Evolutionary conservation across 2,888 invertebrate genomes (phyloP), one percentile per base, ranked within the genome.

Genomic region (Diplazon laetatorius): DNA sequence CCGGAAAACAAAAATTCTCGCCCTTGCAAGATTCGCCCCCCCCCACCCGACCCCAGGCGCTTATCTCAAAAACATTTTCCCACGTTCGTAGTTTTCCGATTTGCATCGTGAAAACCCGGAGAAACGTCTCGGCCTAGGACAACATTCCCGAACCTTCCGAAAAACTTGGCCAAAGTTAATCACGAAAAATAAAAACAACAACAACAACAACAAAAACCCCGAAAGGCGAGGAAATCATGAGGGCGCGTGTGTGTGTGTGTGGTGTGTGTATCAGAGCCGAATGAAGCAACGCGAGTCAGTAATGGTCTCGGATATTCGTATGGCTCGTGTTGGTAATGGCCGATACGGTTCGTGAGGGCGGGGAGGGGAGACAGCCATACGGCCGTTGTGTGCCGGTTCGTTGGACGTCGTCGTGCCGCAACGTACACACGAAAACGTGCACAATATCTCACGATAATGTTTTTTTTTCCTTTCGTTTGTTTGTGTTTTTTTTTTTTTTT

Each of bases 381-480:
- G n/a, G n/a, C n/a, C n/a, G n/a, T n/a, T n/a, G 30, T 63, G 55
- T 74, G 59, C 35, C 48, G 63, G 66, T 22, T 52, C 65, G 59
- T 60, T 77, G 69, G 48, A 46, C 35, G 48, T 70, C 74, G 75
- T 78, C 62, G n/a, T n/a, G n/a, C 73, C 76, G 66, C 70, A 71
- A 71, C 69, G 62, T 70, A 79, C 80, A 79, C 75, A 70, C 52
- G 25, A 52, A 30, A n/a, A 30, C 30, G 4, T 70, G 46, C 42
- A 46, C 80, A 60, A 80, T 82, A 80, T 82, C 79, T 82, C 80
- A 79, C 73, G 79, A 73, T 80, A 82, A 79, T 77, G 74, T 72
- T 68, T 71, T 65, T 73, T 59, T n/a, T n/a, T n/a, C n/a, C n/a
- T n/a, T n/a, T n/a, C n/a, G n/a, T n/a, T n/a, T n/a, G n/a, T n/a